phyloP scores from a whole-genome alignment of 2,888 invertebrate species.

The Saturnia japonica region DNA sequence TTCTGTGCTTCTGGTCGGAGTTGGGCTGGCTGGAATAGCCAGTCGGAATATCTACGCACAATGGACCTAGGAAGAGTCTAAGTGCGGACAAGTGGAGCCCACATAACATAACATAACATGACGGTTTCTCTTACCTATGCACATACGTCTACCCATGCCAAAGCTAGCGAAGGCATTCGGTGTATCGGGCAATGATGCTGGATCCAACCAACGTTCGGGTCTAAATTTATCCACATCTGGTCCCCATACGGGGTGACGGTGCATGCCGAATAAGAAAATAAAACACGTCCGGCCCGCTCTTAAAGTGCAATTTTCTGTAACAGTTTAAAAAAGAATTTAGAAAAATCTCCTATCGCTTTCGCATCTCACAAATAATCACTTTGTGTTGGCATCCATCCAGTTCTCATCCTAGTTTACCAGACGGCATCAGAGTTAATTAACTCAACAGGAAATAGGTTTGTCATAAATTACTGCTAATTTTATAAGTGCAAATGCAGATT shows the following conservation, averaged over 20 bases:
- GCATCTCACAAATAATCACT: too few relatives aligned
- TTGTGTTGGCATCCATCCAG: too few relatives aligned
- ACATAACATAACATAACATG: too few relatives aligned
- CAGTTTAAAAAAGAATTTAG: slow-evolving; percentile 11
- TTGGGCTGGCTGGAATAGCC: too few relatives aligned
- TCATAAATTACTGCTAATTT: too few relatives aligned
- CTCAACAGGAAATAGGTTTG: background rate
- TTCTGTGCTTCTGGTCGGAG: too few relatives aligned
- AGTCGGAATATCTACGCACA: too few relatives aligned
- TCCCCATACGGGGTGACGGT: slow-evolving; percentile 28
- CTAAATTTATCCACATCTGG: slow-evolving; percentile 25
- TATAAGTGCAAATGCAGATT: too few relatives aligned
- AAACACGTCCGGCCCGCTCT: slow-evolving; percentile 27
- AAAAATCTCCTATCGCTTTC: too few relatives aligned
- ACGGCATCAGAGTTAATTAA: background rate
- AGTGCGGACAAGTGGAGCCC: too few relatives aligned
- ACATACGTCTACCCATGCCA: slow-evolving; percentile 29
- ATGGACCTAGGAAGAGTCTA: too few relatives aligned
- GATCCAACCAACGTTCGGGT: slow-evolving; percentile 32
- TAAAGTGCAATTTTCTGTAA: slow-evolving; percentile 30
- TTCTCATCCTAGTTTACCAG: too few relatives aligned
- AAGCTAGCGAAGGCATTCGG: slow-evolving; percentile 30
- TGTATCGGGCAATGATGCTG: slow-evolving; percentile 26
- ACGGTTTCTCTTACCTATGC: slow-evolving; percentile 24
- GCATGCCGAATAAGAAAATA: slow-evolving; percentile 21